Base-by-base conservation (phyloP, 2,113 vertebrate genomes). In the Phalacrocorax carbo region DNA sequence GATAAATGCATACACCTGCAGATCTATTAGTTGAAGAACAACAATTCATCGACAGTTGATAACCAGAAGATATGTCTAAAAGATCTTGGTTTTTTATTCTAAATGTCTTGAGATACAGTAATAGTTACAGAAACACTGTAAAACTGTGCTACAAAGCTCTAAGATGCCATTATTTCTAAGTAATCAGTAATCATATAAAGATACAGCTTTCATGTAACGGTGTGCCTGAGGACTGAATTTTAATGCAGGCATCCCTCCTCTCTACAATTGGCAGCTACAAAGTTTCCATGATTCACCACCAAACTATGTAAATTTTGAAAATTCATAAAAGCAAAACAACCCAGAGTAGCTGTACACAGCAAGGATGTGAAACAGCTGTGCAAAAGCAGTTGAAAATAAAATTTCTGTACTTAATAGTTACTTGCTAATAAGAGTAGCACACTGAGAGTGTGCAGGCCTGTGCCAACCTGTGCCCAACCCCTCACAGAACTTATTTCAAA, bases 341-440 rank as follows among this genome's bases (percentile, higher is more conserved):
- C 15, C 48, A 25, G 71, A 71, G 55, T 36, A 68, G 76, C 72
- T n/a, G 64, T 19, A 38, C 61, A 64, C 46, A 88, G 73, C 7
- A 26, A 75, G 60, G 90, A 96, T 88, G 72, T 52, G 82, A 84
- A 95, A 88, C 83, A 91, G 78, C 92, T 94, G 90, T 79, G 26
- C 42, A 68, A 76, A 82, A 76, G 11, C 65, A 55, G 54, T 19
- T 36, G 34, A 36, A 73, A 94, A 52, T 17, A 66, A 49, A 61
- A 40, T 46, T 86, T 86, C 60, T 65, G 42, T 44, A 32, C 20
- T 71, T 75, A 34, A 38, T 21, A 84, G 52, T 70, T 86, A 26
- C 61, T 81, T 76, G 57, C 69, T 81, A 23, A 51, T 51, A 62
- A 58, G 46, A 66, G 54, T 3, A 85, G 57, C 51, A 46, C 54